Base-by-base conservation (phyloP, 2,888 invertebrate species). In the Patella ulyssiponensis region DNA sequence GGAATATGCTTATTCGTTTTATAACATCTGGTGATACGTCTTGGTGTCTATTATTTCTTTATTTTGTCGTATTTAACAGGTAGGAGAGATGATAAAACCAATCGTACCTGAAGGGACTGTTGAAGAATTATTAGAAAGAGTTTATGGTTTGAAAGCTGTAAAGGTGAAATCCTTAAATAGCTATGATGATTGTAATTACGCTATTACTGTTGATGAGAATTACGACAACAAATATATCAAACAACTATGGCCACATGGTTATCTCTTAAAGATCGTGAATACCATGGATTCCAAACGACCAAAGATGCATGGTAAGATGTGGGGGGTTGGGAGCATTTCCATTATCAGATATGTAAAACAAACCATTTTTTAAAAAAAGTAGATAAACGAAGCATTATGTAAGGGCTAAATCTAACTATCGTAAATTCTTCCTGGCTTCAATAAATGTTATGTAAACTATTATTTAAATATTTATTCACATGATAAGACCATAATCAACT, bases 201-300 rank as follows among this genome's bases (percentile, higher is more conserved):
- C 94, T 87, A 92, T 96, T 17, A 89, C 92, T 2, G 95, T 95
- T 80, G 93, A 93, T 14, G 93, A 93, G n/a, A 75, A 70, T 7
- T 80, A 82, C 51, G 70, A 71, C n/a, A 91, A 89, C 76, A 82
- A 86, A 11, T 69, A 88, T 77, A 77, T 88, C 4, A 71, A 75
- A 14, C 71, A 81, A 15, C 71, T 88, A 0, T 86, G 85, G n/a
- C 76, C 83, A 0, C 78, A 86, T 76, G 92, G 92, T 3, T 93
- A 91, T 88, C 94, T 96, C 44, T 91, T 97, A 78, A 97, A 97
- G 93, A 94, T 97, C 73, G 93, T 96, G 85, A 97, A 97, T 92
- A 94, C 95, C 0, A 92, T 95, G 89, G 96, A 97, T 91, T 96
- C 97, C 0, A 93, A 94, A 86, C 95, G 95, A 20, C 82, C 77